These are phyloP conservation scores for Palloptera scutellata DNA, from an alignment of 2,888 invertebrate species.

Conservation along the genomic window DNA sequence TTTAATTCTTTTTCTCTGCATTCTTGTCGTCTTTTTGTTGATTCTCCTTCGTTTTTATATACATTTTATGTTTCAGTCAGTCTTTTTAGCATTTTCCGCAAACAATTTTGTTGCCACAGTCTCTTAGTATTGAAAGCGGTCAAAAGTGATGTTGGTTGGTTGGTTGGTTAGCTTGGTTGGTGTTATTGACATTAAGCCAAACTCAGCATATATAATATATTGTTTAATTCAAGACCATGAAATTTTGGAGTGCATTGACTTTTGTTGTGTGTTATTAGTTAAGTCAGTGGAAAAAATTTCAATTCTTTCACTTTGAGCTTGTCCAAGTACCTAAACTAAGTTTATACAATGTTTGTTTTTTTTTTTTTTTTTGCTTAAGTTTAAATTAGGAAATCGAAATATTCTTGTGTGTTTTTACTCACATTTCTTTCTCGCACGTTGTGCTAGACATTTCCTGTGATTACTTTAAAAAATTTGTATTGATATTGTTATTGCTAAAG, in stretches of 20 bases:
- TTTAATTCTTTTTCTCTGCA: conserved; percentile 26
- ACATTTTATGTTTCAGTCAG: not conserved
- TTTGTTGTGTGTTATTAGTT: conserved; percentile 31
- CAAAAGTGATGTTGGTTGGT: not conserved
- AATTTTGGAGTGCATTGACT: conserved; percentile 56
- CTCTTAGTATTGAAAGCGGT: not conserved
- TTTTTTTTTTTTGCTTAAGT: no score
- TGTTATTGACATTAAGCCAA: conserved; percentile 6
- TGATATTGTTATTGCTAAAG: no score
- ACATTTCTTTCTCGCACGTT: no score
- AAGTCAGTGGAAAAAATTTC: no score
- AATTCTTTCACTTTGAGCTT: no score
- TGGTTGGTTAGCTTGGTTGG: not conserved
- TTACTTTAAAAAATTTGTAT: no score
- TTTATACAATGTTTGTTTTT: no score
- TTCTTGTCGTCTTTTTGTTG: conserved; percentile 30
- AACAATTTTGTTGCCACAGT: not conserved
- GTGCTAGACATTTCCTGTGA: no score
- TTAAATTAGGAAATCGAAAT: no score
- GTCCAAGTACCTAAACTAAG: no score
- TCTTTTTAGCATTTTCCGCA: not conserved
- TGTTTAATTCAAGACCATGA: conserved; percentile 52
- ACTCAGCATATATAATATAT: conserved; percentile 5
- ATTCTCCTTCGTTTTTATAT: conserved; percentile 17
- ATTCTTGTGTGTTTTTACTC: no score